Base-by-base conservation (phyloP, 1,140 invertebrate genomes). In the Drosophila simulans region DNA sequence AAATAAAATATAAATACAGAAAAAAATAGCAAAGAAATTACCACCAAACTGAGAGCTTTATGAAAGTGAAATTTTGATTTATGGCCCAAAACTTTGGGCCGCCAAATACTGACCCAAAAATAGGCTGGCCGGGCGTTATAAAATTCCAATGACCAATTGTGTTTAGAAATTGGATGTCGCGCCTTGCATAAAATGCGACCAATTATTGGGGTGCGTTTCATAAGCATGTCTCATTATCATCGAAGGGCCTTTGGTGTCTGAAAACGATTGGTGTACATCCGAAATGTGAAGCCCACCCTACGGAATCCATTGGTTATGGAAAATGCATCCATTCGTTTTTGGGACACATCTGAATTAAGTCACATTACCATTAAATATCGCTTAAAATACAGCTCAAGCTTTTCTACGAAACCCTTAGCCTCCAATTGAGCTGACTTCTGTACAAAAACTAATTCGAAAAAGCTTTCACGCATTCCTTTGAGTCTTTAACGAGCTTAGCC, bases 51-150 rank as follows among this genome's bases (percentile, higher is more conserved):
- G 27, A 42, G 40, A 58, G 45, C 57, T 37, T 76, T 76, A 76
- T 72, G 63, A 72, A 88, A 88, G 84, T 89, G 84, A 88, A 88
- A 88, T 89, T 79, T 83, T 79, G 65, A 88, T 57, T 74, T 82
- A 86, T 64, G 74, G 51, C 62, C 22, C 42, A 37, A 42, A 64
- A 51, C n/a, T 43, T 45, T 58, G 42, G 57, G 58, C 63, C 43
- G 58, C 27, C 83, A 58, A 39, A 69, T 69, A 77, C 37, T 88
- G 74, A 88, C 82, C 82, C 75, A 85, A 27, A n/a, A 34, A 35
- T 35, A 22, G 42, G 68, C 40, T 54, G 46, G 22, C 35, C 54
- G 56, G 39, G 20, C 56, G 25, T 45, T 45, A 80, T 58, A 68
- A 75, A 89, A 88, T 88, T 88, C 84, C 84, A 84, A 51, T 79